phyloP scores from a whole-genome alignment of 2,113 vertebrate species.

The Deroptyus accipitrinus region DNA sequence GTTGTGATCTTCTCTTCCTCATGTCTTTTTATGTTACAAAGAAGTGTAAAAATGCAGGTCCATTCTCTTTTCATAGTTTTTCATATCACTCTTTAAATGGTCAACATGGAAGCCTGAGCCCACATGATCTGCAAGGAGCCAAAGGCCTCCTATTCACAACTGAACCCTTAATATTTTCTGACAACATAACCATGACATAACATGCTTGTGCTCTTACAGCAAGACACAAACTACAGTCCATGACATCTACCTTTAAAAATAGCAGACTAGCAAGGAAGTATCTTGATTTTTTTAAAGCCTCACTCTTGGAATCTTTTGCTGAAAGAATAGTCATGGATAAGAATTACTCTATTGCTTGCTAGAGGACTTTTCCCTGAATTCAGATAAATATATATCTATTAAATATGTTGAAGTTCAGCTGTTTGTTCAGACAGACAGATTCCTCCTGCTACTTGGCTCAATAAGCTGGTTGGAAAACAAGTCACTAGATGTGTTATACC shows the following conservation, averaged over 20 bases:
- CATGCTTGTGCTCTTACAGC: neutral
- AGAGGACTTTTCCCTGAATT: neutral
- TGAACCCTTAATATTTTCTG: neutral
- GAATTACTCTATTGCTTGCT: neutral
- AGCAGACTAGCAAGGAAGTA: neutral
- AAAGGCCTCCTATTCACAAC: neutral
- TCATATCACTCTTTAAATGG: neutral
- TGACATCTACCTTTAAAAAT: neutral
- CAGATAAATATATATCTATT: neutral
- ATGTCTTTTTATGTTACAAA: neutral
- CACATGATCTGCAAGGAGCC: neutral
- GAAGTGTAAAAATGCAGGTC: neutral
- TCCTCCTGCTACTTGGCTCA: neutral
- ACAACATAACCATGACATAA: neutral
- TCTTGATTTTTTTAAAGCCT: neutral
- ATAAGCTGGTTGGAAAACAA: neutral
- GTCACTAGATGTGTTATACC: neutral
- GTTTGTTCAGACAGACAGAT: neutral
- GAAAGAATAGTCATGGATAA: neutral
- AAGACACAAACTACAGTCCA: neutral
- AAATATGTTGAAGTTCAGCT: neutral
- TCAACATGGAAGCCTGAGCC: neutral
- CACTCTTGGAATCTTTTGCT: neutral
- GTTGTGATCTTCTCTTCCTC: neutral
- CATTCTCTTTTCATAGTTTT: neutral